Conservation (phyloP, 2,113 vertebrate species). For the Bos javanicus region DNA sequence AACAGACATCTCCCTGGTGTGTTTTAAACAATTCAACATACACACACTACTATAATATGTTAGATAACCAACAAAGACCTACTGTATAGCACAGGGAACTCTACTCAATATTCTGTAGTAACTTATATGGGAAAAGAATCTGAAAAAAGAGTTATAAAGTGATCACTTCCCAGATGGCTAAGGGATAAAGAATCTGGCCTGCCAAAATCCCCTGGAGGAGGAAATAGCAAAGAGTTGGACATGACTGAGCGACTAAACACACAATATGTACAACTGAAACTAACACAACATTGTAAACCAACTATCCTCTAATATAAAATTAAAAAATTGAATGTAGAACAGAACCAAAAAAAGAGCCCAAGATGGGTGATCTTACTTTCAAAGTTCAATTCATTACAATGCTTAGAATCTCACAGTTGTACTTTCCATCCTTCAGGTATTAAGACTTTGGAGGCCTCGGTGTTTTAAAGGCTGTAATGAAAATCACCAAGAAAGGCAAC, state of each 20-base stretch:
- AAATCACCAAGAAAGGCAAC: background rate
- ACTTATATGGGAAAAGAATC: background rate
- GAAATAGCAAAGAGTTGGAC: background rate
- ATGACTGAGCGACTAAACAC: background rate
- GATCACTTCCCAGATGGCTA: background rate
- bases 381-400: background rate
- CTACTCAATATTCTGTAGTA: background rate
- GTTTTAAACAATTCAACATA: background rate
- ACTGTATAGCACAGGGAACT: background rate
- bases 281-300: background rate
- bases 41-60: background rate
- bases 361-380: background rate
- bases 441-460: background rate
- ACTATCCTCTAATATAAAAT: background rate
- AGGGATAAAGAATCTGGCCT: background rate
- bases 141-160: background rate
- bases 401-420: background rate
- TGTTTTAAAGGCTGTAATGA: background rate
- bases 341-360: background rate
- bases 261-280: background rate
- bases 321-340: background rate
- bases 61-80: background rate
- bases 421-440: background rate
- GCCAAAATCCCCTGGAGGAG: background rate
- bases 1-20: background rate